Conservation (phyloP, 2,113 vertebrate genomes). For the Protobothrops flavoviridis region DNA sequence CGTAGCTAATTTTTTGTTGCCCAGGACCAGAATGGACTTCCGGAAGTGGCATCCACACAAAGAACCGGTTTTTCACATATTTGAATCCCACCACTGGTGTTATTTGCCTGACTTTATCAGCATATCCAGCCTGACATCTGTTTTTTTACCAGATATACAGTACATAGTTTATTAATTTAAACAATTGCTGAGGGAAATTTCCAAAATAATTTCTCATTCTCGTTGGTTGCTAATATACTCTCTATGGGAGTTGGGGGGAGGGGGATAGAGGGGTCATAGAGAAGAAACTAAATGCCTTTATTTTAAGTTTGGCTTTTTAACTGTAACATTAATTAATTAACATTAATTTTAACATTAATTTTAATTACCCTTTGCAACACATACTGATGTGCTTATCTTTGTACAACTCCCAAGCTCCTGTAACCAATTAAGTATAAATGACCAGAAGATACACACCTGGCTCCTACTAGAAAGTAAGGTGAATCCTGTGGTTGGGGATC, state of each 20-base stretch:
- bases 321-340: neutral
- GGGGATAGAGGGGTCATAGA: neutral
- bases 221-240: neutral
- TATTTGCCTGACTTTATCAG: neutral
- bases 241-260: neutral
- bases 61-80: too few relatives aligned
- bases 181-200: neutral
- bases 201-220: constrained; percentile 2
- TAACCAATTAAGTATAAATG: neutral
- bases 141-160: neutral
- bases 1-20: too few relatives aligned
- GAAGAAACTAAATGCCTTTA: neutral
- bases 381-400: neutral
- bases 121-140: neutral
- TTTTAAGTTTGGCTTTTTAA: constrained; percentile 12
- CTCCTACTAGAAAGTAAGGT: neutral
- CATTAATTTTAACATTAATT: neutral
- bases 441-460: neutral
- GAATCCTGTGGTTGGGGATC: neutral
- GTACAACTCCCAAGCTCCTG: neutral
- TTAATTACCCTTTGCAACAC: neutral
- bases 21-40: too few relatives aligned
- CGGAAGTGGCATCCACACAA: too few relatives aligned
- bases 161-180: neutral
- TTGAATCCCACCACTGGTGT: neutral